Evolutionary conservation across 2,797 vertebrate genomes (phyloP).

Genomic region (Tiaroga cobitis): DNA sequence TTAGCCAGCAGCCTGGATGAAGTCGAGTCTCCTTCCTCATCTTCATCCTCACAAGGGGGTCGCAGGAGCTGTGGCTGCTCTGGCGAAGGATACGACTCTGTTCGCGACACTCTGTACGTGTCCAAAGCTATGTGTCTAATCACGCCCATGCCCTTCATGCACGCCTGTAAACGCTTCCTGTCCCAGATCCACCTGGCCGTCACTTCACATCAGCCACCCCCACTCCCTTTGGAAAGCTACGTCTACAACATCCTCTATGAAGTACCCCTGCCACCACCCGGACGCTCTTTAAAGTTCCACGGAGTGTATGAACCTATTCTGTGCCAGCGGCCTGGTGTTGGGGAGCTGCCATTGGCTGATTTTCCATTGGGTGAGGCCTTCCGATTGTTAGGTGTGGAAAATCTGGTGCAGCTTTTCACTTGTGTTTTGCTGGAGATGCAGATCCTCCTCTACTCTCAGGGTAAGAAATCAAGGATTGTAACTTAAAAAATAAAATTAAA

Average conservation of each 20-base stretch:
- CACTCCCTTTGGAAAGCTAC: slow-evolving; percentile 95
- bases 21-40: slow-evolving; percentile 77
- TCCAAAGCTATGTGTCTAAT: slow-evolving; percentile 96
- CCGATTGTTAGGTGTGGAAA: slow-evolving; percentile 90
- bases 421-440: slow-evolving; percentile 96
- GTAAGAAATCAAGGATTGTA: slow-evolving; percentile 70
- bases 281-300: slow-evolving; percentile 92
- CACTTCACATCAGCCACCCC: slow-evolving; percentile 85
- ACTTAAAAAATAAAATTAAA: neutral
- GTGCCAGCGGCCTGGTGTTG: slow-evolving; percentile 91
- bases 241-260: slow-evolving; percentile 96
- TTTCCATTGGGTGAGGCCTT: slow-evolving; percentile 91
- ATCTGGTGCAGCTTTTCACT: slow-evolving; percentile 93
- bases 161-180: slow-evolving; percentile 91
- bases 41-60: slow-evolving; percentile 61
- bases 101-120: slow-evolving; percentile 90
- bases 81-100: slow-evolving; percentile 84
- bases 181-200: slow-evolving; percentile 91
- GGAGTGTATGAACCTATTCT: slow-evolving; percentile 93
- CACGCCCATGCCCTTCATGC: slow-evolving; percentile 94
- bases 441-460: slow-evolving; percentile 95
- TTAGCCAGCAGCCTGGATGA: slow-evolving; percentile 91
- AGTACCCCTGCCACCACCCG: slow-evolving; percentile 92
- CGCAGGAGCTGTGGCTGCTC: slow-evolving; percentile 76
- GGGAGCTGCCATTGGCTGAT: slow-evolving; percentile 90